These are phyloP conservation scores for Amphimedon queenslandica DNA, from an alignment of 37 sponge, comb jelly and placozoan genomes.

Conservation along the genomic window DNA sequence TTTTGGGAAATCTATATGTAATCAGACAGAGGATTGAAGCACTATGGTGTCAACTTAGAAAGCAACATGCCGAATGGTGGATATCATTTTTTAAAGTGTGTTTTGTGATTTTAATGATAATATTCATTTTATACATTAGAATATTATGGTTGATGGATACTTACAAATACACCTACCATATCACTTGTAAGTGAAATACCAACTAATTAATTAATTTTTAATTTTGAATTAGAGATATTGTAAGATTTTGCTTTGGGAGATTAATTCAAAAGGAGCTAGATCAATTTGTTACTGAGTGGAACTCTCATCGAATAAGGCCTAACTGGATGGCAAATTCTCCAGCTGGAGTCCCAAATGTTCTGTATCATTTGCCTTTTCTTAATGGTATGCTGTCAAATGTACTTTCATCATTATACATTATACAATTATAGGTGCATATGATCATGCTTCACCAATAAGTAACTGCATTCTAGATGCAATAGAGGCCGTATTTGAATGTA, in stretches of 20 bases:
- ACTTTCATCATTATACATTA: no score
- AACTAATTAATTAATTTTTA: not conserved
- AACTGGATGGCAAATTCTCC: not conserved
- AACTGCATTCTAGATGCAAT: no score
- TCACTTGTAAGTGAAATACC: not conserved
- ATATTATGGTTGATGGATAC: constrained; percentile 1
- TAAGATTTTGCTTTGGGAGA: constrained; percentile 8
- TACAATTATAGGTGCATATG: no score
- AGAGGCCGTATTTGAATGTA: no score
- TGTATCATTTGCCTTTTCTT: not conserved
- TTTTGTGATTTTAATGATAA: not conserved
- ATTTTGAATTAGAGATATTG: not conserved
- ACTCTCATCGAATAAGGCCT: constrained; percentile 8
- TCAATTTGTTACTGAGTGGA: constrained; percentile 14
- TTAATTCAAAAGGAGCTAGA: constrained; percentile 19
- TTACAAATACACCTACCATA: not conserved
- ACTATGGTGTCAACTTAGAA: constrained; percentile 15
- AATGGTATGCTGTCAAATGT: no score
- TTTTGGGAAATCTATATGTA: constrained; percentile 29
- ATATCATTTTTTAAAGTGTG: constrained; percentile 13
- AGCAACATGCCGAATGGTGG: constrained; percentile 9
- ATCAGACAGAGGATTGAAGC: constrained; percentile 40
- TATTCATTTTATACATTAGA: not conserved
- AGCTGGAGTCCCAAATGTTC: constrained; percentile 1
- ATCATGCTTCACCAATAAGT: no score